phyloP scores from a whole-genome alignment of 2,888 invertebrate species.

The Parnassius orleans region DNA sequence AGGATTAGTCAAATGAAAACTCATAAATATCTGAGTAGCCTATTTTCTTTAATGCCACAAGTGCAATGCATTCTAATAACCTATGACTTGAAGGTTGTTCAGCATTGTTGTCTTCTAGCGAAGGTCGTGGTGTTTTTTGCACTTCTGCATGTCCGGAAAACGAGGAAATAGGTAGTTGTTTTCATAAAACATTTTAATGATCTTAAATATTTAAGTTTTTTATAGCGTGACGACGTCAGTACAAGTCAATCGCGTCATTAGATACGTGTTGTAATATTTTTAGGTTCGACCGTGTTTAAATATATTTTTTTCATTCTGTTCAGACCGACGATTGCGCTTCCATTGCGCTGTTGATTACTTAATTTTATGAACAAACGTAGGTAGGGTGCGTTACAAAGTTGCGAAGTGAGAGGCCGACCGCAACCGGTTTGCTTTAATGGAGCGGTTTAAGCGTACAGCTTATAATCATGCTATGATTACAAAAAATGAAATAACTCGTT shows the following conservation, averaged over 20 bases:
- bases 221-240: slow-evolving; percentile 20
- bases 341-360: slow-evolving; percentile 75
- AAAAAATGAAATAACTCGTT: background rate
- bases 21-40: too few species aligned
- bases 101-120: slow-evolving; percentile 67
- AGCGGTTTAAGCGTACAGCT: slow-evolving; percentile 61
- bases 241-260: slow-evolving; percentile 26
- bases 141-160: slow-evolving; percentile 70
- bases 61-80: slow-evolving; percentile 66
- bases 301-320: slow-evolving; percentile 62
- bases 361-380: slow-evolving; percentile 71
- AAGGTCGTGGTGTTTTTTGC: slow-evolving; percentile 63
- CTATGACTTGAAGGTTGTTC: slow-evolving; percentile 76
- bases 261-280: slow-evolving; percentile 16
- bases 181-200: slow-evolving; percentile 16
- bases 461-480: slow-evolving; percentile 18
- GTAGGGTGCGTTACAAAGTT: slow-evolving; percentile 65
- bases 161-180: slow-evolving; percentile 71
- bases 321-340: slow-evolving; percentile 57
- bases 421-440: slow-evolving; percentile 75
- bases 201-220: slow-evolving; percentile 40
- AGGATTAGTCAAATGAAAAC: slow-evolving; percentile 59
- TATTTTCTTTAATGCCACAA: slow-evolving; percentile 36
- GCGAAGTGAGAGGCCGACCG: slow-evolving; percentile 76
- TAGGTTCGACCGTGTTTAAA: slow-evolving; percentile 40